Percentiles rank a stretch among this genome's conserved stretches.
Evolutionary conservation across 2,888 invertebrate species (phyloP).

Genomic region (Acleris sparsana): DNA sequence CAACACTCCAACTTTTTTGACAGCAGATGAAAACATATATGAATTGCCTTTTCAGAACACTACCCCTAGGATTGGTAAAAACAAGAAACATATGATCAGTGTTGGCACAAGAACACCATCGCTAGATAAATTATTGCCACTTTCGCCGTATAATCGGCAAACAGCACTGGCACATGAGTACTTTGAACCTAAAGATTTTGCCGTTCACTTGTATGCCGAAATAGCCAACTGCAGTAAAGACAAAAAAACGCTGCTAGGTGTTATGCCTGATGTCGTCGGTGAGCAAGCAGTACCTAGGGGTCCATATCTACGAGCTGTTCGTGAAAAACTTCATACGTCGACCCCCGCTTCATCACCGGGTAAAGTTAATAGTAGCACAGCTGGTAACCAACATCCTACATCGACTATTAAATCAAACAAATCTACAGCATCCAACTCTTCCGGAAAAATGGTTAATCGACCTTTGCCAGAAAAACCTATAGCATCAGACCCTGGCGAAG

Average conservation of each 20-base stretch:
- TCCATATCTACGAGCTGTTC: conserved; percentile 85
- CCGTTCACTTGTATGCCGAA: conserved; percentile 85
- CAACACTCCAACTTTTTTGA: conserved; percentile 54
- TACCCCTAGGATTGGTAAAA: conserved; percentile 64
- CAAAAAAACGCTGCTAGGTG: conserved; percentile 57
- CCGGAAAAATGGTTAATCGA: conserved; percentile 85
- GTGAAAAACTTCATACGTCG: conserved; percentile 77
- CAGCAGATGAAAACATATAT: conserved; percentile 84
- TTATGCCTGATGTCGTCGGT: conserved; percentile 74
- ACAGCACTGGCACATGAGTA: conserved; percentile 76
- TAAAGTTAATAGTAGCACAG: conserved; percentile 50
- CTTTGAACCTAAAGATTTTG: conserved; percentile 80
- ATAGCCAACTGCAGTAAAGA: conserved; percentile 78
- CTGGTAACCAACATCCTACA: conserved; percentile 49
- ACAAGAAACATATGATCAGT: conserved; percentile 75
- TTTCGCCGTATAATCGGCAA: conserved; percentile 73
- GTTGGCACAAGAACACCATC: conserved; percentile 85
- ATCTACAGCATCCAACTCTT: conserved; percentile 67
- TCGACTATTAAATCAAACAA: conserved; percentile 62
- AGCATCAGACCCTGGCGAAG: conserved; percentile 64
- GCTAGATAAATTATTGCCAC: conserved; percentile 81
- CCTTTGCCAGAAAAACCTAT: conserved; percentile 87
- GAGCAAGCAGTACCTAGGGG: conserved; percentile 77
- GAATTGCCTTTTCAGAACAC: conserved; percentile 83
- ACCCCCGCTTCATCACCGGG: conserved; percentile 45